Evolutionary conservation across 2,888 invertebrate species (phyloP), one percentile per base, ranked within the genome.

Genomic region (Conchocele bisecta): DNA sequence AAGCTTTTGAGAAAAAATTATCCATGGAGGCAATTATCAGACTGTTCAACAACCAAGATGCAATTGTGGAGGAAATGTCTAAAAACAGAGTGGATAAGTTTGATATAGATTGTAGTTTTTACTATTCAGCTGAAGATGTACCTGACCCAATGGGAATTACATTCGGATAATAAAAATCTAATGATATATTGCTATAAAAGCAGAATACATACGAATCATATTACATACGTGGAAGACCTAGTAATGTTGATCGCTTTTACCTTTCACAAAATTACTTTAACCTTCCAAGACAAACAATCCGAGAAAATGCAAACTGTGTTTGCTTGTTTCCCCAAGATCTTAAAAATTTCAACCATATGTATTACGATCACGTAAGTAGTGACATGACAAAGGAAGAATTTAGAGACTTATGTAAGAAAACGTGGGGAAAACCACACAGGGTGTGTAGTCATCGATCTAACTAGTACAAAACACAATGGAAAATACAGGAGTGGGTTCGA

Each of bases 191-290:
- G 2, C 61, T 61, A 35, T 37, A 54, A 28, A 61, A 61, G 26
- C 61, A 41, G 42, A 41, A 41, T 11, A 41, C 17, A 39, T 24
- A 53, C 17, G 28, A n/a, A n/a, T 44, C 31, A 9, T 42, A 33
- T 24, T 29, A 57, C n/a, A 44, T 42, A 24, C 17, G 65, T 15
- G 56, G 46, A 20, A 56, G 44, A 44, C 57, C 56, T 46, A 44
- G 46, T 15, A 51, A 28, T 24, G n/a, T n/a, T n/a, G n/a, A n/a
- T n/a, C n/a, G n/a, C n/a, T n/a, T n/a, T n/a, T n/a, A n/a, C n/a
- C n/a, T 61, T 6, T 61, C 53, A 2, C 51, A 61, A 53, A 61
- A 61, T 41, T 61, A 61, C 53, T 51, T 61, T 41, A 61, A 53
- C 22, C 37, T 53, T 15, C 61, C 61, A 3, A 26, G 53, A 20